Evolutionary conservation across 2,888 invertebrate genomes (phyloP), one percentile per base, ranked within the genome.

Genomic region (Zelleria hepariella): DNA sequence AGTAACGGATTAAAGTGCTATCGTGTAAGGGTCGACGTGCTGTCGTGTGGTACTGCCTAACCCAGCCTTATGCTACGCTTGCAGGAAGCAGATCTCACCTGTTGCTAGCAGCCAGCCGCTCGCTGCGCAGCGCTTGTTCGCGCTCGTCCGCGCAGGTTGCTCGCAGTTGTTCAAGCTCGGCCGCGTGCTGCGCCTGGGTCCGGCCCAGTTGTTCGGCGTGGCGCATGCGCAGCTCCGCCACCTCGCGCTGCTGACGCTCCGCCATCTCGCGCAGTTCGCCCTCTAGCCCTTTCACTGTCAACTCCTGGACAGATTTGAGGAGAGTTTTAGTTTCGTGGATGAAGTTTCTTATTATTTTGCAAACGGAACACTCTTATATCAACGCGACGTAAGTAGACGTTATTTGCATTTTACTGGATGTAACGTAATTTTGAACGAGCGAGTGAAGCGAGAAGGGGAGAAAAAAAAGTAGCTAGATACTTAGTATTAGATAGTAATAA

Each of bases 211-310:
- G 78, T 60, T 86, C 85, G 0, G 86, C 84, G 67, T 89, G 84
- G 6, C 64, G 62, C 83, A 88, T 85, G 71, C 84, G 86, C 55
- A 89, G 64, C 25, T 85, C 92, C 0, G 91, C 88, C 58, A 93
- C 73, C 70, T 93, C 92, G 59, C 91, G 91, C 70, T 93, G 91
- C 71, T 94, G 94, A 1, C 93, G 88, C 21, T 92, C 91, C 32
- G 94, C 93, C 93, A 96, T 94, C 67, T 92, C 93, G 24, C 94
- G 91, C 2, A 96, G 89, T 76, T 96, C 96, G 0, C 94, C 93
- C 78, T 96, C 96, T n/a, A 96, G 77, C 0, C 96, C 95, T 84
- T 95, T 96, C 0, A 96, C 94, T 4, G 96, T 96, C 70, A 95
- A 84, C 74, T 96, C 95, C 94, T 89, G 68, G 1, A 65, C 66